Conservation (phyloP, 2,888 invertebrate genomes). For the Caenorhabditis macrosperma region DNA sequence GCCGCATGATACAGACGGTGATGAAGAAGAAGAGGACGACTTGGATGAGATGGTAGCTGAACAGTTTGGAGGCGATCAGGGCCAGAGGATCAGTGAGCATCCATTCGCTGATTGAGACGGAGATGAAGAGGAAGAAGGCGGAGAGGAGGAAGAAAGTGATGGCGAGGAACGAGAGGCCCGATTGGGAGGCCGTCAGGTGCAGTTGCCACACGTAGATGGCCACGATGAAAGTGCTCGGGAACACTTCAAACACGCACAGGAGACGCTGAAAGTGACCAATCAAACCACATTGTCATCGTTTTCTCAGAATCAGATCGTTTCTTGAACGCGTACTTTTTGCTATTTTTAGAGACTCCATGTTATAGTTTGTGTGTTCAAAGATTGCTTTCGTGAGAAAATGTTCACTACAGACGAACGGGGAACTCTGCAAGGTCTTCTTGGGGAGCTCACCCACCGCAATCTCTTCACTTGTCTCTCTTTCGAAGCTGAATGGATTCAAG, state of each 20-base stretch:
- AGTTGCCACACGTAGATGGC: conserved; percentile 29
- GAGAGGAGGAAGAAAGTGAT: conserved; percentile 20
- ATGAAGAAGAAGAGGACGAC: conserved; percentile 16
- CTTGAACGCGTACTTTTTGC: too few species aligned
- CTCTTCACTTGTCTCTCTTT: conserved; percentile 12
- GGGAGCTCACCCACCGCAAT: conserved; percentile 25
- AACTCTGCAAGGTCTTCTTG: too few species aligned
- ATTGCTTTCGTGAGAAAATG: too few species aligned
- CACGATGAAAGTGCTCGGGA: conserved; percentile 6
- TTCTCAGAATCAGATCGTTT: not conserved
- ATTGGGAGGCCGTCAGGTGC: conserved; percentile 25
- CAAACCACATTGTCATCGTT: not conserved
- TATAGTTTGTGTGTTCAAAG: too few species aligned
- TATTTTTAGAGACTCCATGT: too few species aligned
- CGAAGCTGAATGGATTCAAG: conserved; percentile 31
- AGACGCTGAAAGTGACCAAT: conserved; percentile 6
- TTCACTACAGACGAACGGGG: too few species aligned
- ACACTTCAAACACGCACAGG: conserved; percentile 22
- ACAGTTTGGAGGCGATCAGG: conserved; percentile 1
- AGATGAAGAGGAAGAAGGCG: conserved; percentile 15
- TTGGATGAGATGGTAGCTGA: conserved; percentile 31
- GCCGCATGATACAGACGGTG: conserved; percentile 13
- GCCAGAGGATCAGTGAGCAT: not conserved
- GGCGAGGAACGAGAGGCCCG: conserved; percentile 24
- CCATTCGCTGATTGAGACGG: conserved; percentile 28